Base-by-base conservation (phyloP, 2,113 vertebrate species). In the Helogale parvula region DNA sequence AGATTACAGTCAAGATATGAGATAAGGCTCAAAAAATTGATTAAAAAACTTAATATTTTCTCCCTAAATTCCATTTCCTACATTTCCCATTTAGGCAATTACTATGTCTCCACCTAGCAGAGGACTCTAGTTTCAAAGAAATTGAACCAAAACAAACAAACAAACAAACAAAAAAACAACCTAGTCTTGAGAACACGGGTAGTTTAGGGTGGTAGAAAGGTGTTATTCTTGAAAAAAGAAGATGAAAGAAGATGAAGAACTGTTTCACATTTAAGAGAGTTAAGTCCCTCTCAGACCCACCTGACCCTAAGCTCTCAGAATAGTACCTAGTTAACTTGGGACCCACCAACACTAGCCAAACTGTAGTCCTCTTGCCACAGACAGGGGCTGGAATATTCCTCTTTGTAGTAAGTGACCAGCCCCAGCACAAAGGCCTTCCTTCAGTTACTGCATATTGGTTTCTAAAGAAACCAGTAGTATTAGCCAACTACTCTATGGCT, bases 21-120 rank as follows among this genome's bases (percentile, higher is more conserved):
- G 15, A 31, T 0, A 16, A 8, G 3, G 2, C 45, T 93, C 41
- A 86, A 38, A 25, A 84, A 27, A 45, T 33, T 80, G 6, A 54
- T 77, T 91, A 6, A 68, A 90, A 96, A 71, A 54, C 2, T 88
- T 29, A 12, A 76, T 72, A 84, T 16, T 38, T 71, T 35, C 13
- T 12, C 4, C 9, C 0, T 50, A 90, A 94, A 80, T 88, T 3
- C 4, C 15, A 85, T 60, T 54, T 33, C 3, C 4, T 11, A 86
- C 52, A 17, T 69, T 86, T 87, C 10, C 41, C 33, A 88, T 47
- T 87, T 54, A 94, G 50, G 19, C 31, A 96, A 47, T 90, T 86
- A 88, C 25, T 74, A 35, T 52, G 16, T 81, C 29, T 66, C 77
- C 54, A 4, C 0, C 3, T 74, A 83, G 23, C 60, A 88, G 66